Percentiles rank a stretch among this genome's conserved stretches.
Conservation (phyloP, 2,888 invertebrate species). For the Sarcophaga rosellei region DNA sequence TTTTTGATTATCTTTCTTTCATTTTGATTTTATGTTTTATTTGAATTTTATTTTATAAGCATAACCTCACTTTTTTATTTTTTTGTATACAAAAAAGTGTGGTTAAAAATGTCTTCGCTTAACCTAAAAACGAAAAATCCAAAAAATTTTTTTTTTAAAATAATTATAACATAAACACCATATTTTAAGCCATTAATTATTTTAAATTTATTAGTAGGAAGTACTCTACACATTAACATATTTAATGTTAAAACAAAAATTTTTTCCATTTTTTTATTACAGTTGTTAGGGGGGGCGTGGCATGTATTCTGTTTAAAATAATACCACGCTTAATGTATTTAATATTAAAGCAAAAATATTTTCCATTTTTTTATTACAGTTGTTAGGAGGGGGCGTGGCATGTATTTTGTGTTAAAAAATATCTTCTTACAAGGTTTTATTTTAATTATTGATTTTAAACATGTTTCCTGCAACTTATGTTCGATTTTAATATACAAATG, state of each 20-base stretch:
- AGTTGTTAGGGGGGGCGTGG: neutral
- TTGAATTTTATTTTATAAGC: conserved; percentile 1
- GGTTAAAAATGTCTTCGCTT: neutral
- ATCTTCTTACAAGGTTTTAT: neutral
- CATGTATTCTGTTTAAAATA: neutral
- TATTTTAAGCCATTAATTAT: neutral
- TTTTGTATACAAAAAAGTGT: neutral
- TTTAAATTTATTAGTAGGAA: neutral
- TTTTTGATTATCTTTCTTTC: neutral
- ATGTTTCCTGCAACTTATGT: too few species aligned
- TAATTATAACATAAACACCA: neutral
- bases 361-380: neutral
- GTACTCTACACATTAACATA: neutral
- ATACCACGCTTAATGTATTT: neutral
- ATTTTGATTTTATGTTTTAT: neutral
- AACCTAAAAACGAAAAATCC: conserved; percentile 34
- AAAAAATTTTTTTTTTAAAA: conserved; percentile 15
- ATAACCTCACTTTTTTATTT: conserved; percentile 18
- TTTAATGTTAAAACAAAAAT: neutral
- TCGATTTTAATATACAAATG: too few species aligned
- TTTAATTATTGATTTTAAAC: too few species aligned
- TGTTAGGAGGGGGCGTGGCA: neutral
- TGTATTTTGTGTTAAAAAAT: neutral
- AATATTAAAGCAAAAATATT: neutral
- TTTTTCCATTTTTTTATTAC: neutral